Percentiles rank a stretch among this genome's conserved stretches.
phyloP scores from a whole-genome alignment of 2,113 vertebrate genomes.

The Alligator sinensis region DNA sequence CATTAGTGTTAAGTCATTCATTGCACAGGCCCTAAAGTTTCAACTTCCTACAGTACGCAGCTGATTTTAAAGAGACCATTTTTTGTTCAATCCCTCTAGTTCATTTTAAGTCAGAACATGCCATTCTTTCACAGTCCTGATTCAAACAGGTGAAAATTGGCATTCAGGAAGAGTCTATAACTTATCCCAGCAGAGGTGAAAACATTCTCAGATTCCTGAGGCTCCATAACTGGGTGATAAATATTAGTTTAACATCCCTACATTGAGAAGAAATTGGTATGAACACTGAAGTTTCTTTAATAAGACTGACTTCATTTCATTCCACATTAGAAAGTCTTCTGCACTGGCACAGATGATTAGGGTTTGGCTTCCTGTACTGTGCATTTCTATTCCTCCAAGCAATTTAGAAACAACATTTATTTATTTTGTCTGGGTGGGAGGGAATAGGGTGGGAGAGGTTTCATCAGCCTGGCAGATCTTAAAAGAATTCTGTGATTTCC shows the following conservation, averaged over 20 bases:
- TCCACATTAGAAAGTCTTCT: not conserved
- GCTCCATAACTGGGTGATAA: not conserved
- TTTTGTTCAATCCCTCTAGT: not conserved
- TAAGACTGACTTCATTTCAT: constrained; percentile 13
- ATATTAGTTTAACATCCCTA: constrained; percentile 25
- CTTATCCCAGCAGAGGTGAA: constrained; percentile 5
- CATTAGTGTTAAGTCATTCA: not conserved
- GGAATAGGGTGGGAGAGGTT: too few relatives aligned
- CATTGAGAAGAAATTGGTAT: constrained; percentile 20
- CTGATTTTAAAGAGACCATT: not conserved
- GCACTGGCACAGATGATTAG: not conserved
- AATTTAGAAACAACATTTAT: not conserved
- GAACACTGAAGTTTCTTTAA: not conserved
- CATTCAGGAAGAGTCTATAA: constrained; percentile 5
- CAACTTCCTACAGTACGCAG: not conserved
- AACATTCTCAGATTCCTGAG: constrained; percentile 13
- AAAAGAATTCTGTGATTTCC: not conserved
- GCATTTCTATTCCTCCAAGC: not conserved
- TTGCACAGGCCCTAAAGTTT: not conserved
- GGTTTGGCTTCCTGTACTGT: not conserved
- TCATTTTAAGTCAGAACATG: not conserved
- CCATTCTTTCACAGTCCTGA: not conserved
- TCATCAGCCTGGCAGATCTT: not conserved
- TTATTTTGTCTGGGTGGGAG: not conserved
- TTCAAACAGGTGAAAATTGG: constrained; percentile 30